A percentile compares a stretch with the other conserved stretches of the same genome.
These are phyloP conservation scores for Megaptera novaeangliae DNA, from an alignment of 2,113 vertebrate species.

Conservation along the genomic window DNA sequence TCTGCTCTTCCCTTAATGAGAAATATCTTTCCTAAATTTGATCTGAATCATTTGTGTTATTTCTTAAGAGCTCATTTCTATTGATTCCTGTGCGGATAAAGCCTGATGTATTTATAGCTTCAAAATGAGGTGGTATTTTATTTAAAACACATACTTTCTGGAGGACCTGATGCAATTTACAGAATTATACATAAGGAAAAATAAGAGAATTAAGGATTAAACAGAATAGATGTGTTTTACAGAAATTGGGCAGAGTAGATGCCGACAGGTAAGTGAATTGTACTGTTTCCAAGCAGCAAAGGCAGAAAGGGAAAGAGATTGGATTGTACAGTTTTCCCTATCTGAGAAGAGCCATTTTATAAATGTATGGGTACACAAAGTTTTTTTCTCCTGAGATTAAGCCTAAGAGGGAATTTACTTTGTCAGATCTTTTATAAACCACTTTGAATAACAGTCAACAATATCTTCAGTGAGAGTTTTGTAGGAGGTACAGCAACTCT, in stretches of 20 bases:
- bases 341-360: background rate
- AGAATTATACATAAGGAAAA: background rate
- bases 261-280: background rate
- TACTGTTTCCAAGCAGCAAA: background rate
- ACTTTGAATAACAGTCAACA: background rate
- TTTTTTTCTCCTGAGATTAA: background rate
- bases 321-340: background rate
- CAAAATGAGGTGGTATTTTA: background rate
- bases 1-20: background rate
- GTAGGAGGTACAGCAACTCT: background rate
- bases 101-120: background rate
- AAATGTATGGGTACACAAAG: background rate
- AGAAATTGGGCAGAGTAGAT: background rate
- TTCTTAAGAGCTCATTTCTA: conserved; percentile 26
- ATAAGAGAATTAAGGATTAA: background rate
- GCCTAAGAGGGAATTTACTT: background rate
- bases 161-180: background rate
- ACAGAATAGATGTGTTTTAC: background rate
- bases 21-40: conserved; percentile 6
- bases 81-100: background rate
- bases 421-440: background rate
- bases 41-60: background rate
- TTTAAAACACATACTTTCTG: background rate
- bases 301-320: background rate
- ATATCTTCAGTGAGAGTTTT: background rate